These are phyloP conservation scores for Thera britannica DNA, from an alignment of 2,888 invertebrate genomes.

Conservation along the genomic window DNA sequence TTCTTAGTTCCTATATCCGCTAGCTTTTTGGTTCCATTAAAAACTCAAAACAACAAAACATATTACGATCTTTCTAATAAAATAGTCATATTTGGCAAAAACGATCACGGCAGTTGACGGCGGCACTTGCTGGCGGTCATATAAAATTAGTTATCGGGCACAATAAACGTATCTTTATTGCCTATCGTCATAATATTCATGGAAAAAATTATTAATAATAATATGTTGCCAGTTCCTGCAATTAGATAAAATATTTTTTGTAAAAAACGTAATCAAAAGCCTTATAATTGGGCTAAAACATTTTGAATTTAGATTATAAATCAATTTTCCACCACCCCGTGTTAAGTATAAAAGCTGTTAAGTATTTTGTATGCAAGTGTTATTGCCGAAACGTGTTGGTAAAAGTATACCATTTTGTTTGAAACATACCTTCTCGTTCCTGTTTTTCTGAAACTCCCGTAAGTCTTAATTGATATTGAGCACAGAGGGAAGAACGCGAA, in stretches of 20 bases:
- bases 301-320: background rate
- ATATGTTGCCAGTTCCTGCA: slow-evolving; percentile 11
- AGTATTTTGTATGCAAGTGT: background rate
- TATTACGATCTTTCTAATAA: background rate
- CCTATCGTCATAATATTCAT: slow-evolving; percentile 36
- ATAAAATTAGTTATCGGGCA: slow-evolving; percentile 31
- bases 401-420: background rate
- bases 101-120: slow-evolving; percentile 12
- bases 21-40: too few species aligned
- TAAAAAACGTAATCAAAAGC: background rate
- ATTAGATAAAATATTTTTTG: slow-evolving; percentile 3
- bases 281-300: background rate
- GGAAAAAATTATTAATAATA: slow-evolving; percentile 26
- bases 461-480: background rate
- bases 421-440: background rate
- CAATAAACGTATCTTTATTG: slow-evolving; percentile 40
- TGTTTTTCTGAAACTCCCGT: background rate
- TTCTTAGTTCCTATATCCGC: too few species aligned
- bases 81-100: slow-evolving; percentile 16
- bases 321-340: background rate
- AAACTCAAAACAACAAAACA: background rate
- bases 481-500: background rate
- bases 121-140: slow-evolving; percentile 1
- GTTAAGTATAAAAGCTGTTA: background rate
- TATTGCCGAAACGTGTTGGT: background rate